Base-by-base conservation (phyloP, 2,888 invertebrate species). In the Carterocephalus palaemon region DNA sequence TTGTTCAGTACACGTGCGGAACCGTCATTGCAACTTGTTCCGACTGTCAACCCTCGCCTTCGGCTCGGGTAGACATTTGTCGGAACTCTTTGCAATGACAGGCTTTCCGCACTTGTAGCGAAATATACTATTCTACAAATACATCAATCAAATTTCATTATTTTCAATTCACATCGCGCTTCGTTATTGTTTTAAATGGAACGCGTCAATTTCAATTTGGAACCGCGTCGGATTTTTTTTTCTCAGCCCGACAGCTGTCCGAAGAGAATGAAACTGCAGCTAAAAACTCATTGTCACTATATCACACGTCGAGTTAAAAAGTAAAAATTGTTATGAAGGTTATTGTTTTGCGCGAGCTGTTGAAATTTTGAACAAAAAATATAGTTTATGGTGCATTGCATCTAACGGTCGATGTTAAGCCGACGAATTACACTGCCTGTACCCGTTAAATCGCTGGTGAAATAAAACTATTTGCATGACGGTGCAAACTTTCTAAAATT, bases 191-290 rank as follows among this genome's bases (percentile, higher is more conserved):
- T 83, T 81, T 79, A 77, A 84, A 81, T 77, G 75, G 78, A 75
- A 77, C 78, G 74, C 80, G 85, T 84, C 84, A 79, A 74, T 83
- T 77, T 82, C 72, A 84, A 84, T 84, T 80, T 71, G 51, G 61
- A 63, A 69, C 69, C 72, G 73, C 62, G 68, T 54, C 63, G 62
- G 67, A 70, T 72, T 77, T 76, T 67, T 70, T 70, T 70, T 71
- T 69, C 67, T 60, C 34, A 57, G 57, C 47, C 63, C 62, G 71
- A 70, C 77, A 75, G 70, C 70, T 74, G 74, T 70, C 67, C 56
- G 56, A 49, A 52, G 47, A 59, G 66, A 64, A 64, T 67, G 68
- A 71, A 48, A 58, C 39, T 49, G 54, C 62, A 62, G 59, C 63
- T 56, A 60, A 67, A 64, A 61, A 52, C 53, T 60, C 31, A 46